Percentiles rank a stretch among this genome's conserved stretches.
Evolutionary conservation across 2,888 invertebrate genomes (phyloP).

Genomic region (Agrotis exclamationis): DNA sequence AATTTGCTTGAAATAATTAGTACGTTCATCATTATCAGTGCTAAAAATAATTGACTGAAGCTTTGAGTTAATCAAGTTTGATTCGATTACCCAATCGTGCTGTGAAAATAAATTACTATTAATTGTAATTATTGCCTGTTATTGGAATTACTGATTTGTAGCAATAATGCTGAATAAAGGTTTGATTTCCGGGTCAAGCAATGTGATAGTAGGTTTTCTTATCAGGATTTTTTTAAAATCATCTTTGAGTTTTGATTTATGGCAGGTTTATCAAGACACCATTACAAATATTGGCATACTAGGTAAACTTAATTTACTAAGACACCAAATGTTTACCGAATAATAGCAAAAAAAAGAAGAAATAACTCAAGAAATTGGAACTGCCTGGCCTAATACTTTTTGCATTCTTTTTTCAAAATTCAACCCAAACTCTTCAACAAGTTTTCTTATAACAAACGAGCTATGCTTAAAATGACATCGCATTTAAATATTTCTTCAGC

Average conservation of each 20-base stretch:
- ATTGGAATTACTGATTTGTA: background rate
- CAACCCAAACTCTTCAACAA: constrained; percentile 11
- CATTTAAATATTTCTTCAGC: constrained; percentile 34
- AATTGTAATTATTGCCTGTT: background rate
- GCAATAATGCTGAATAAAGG: too few relatives aligned
- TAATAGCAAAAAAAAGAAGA: background rate
- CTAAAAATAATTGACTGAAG: constrained; percentile 45
- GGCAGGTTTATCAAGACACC: too few relatives aligned
- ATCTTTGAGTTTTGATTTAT: too few relatives aligned
- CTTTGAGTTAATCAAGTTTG: constrained; percentile 29
- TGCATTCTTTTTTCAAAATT: constrained; percentile 23
- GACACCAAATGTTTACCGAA: too few relatives aligned
- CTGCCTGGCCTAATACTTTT: background rate
- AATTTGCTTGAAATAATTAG: constrained; percentile 36
- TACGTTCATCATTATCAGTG: constrained; percentile 16
- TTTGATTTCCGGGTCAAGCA: too few relatives aligned
- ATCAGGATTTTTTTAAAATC: too few relatives aligned
- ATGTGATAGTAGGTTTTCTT: too few relatives aligned
- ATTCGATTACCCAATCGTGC: constrained; percentile 26
- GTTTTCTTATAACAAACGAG: constrained; percentile 32
- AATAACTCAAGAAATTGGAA: background rate
- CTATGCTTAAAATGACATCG: constrained; percentile 54
- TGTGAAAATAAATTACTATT: constrained; percentile 18
- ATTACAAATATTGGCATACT: too few relatives aligned
- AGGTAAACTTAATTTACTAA: too few relatives aligned